phyloP scores from a whole-genome alignment of 2,888 invertebrate species.

The Pseudanteris insignis region DNA sequence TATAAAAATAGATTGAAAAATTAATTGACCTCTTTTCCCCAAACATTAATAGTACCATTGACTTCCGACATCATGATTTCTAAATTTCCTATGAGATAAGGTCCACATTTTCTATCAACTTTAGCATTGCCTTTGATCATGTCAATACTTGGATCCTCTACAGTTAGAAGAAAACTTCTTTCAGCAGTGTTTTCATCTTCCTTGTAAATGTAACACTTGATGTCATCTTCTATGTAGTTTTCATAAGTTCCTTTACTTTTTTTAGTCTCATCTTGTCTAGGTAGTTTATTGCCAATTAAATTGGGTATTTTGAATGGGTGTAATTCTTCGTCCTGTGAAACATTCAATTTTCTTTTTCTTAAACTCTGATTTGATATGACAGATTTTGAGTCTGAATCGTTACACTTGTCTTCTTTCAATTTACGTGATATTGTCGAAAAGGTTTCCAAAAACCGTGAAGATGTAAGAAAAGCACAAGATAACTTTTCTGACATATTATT shows the following conservation, averaged over 20 bases:
- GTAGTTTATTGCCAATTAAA: conserved; percentile 14
- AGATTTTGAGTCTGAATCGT: not conserved
- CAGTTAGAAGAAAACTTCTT: conserved; percentile 60
- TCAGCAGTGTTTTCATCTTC: conserved; percentile 57
- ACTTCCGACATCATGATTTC: conserved; percentile 62
- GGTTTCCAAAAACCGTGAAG: conserved; percentile 60
- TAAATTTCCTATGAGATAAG: conserved; percentile 61
- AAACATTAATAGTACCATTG: conserved; percentile 63
- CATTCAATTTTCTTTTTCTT: conserved; percentile 60
- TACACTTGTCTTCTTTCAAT: conserved; percentile 35
- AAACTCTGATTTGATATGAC: no score
- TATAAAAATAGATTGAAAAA: no score
- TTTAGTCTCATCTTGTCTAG: conserved; percentile 21
- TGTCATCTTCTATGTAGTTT: conserved; percentile 48
- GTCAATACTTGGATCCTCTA: conserved; percentile 48
- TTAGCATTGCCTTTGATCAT: conserved; percentile 32
- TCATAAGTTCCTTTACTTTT: conserved; percentile 21
- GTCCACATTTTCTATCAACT: conserved; percentile 58
- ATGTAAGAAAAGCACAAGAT: conserved; percentile 59
- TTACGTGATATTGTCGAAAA: conserved; percentile 59
- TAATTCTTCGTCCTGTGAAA: conserved; percentile 47
- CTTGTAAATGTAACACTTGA: conserved; percentile 60
- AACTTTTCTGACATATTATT: conserved; percentile 38
- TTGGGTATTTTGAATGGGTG: conserved; percentile 58
- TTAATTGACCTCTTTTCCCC: conserved; percentile 61